Evolutionary conservation across 1,140 invertebrate species (phyloP).

Genomic region (Triops longicaudatus): DNA sequence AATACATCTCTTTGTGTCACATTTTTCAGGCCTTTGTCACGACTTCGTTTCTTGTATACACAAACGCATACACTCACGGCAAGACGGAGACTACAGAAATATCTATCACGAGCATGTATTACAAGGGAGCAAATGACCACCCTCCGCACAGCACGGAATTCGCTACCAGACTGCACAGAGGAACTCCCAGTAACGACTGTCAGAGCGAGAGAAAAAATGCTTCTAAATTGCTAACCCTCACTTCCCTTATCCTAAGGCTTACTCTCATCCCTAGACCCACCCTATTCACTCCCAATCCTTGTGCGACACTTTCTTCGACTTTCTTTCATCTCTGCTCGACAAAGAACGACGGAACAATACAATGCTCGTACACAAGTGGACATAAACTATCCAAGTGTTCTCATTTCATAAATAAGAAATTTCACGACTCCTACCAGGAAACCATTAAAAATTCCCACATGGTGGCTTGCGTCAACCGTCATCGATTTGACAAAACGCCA

Average conservation of each 20-base stretch:
- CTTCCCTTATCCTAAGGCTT: background rate
- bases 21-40: background rate
- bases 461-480: background rate
- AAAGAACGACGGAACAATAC: background rate
- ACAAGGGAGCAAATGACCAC: background rate
- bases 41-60: background rate
- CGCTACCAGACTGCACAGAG: slow-evolving; percentile 17
- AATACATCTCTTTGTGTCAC: background rate
- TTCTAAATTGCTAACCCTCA: background rate
- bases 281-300: background rate
- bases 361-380: background rate
- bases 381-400: background rate
- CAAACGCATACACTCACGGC: background rate
- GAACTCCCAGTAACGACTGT: background rate
- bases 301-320: background rate
- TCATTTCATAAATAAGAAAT: background rate
- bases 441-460: background rate
- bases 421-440: background rate
- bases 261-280: background rate
- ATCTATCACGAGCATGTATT: background rate
- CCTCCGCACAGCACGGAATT: slow-evolving; percentile 4
- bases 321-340: background rate
- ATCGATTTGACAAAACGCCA: background rate
- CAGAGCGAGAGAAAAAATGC: background rate
- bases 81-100: background rate